phyloP scores from a whole-genome alignment of 2,888 invertebrate genomes.

The Podabrus alpinus region DNA sequence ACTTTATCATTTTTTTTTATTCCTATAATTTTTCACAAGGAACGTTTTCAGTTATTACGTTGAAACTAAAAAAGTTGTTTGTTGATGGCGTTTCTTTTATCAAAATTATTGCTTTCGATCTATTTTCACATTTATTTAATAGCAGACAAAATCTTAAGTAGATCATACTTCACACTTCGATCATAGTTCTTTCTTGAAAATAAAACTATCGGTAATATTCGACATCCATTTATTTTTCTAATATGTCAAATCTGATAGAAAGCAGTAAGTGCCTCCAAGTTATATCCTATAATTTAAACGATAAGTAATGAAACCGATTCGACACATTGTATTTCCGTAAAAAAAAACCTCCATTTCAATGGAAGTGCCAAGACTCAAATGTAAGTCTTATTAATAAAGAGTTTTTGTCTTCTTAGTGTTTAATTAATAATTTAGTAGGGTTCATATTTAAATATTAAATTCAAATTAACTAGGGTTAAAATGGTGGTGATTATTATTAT shows the following conservation, averaged over 20 bases:
- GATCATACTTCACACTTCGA: constrained; percentile 12
- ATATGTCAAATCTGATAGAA: not conserved
- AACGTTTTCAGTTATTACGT: constrained; percentile 11
- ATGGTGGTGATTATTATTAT: not conserved
- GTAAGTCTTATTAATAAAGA: no score
- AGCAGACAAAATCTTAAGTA: constrained; percentile 12
- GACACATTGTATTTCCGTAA: not conserved
- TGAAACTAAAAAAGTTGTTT: constrained; percentile 8
- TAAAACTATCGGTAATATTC: not conserved
- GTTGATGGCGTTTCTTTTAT: constrained; percentile 18
- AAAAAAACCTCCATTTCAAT: not conserved
- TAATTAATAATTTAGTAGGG: not conserved
- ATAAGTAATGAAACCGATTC: not conserved
- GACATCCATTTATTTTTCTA: not conserved
- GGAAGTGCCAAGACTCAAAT: not conserved
- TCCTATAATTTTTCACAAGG: not conserved
- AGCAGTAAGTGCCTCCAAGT: not conserved
- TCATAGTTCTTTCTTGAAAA: not conserved
- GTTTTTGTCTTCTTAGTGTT: not conserved
- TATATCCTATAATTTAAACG: not conserved
- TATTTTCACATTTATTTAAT: constrained; percentile 26
- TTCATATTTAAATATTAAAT: not conserved
- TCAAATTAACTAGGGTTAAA: not conserved
- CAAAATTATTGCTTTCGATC: constrained; percentile 20
- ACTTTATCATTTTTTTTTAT: not conserved